Evolutionary conservation across 1,140 invertebrate genomes (phyloP).

Genomic region (Macrosteles quadrilineatus): DNA sequence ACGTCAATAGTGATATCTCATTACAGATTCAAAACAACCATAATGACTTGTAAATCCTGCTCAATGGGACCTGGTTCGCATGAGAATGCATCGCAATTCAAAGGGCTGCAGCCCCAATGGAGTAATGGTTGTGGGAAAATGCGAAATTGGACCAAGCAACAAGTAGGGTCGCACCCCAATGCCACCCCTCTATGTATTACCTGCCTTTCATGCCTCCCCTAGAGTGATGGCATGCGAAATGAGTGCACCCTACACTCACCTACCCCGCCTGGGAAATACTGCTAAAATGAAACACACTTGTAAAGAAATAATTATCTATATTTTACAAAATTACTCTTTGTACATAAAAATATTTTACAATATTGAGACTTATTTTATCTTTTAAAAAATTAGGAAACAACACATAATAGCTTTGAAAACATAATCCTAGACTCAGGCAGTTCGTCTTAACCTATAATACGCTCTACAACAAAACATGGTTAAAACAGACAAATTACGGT

Average conservation of each 20-base stretch:
- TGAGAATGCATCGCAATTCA: too few relatives aligned
- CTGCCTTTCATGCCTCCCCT: neutral
- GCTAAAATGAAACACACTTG: neutral
- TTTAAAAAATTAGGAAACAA: constrained; percentile 24
- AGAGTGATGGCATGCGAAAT: neutral
- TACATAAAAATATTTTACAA: constrained; percentile 24
- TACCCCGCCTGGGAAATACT: neutral
- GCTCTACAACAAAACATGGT: neutral
- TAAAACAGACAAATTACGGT: constrained; percentile 20
- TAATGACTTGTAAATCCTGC: too few relatives aligned
- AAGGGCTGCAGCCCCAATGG: too few relatives aligned
- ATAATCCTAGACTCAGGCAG: neutral
- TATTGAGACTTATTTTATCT: constrained; percentile 20
- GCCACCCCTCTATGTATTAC: neutral
- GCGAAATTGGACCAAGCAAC: neutral
- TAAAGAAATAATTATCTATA: constrained; percentile 26
- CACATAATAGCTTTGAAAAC: neutral
- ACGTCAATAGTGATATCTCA: too few relatives aligned
- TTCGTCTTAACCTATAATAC: constrained; percentile 22
- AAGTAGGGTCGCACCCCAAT: neutral
- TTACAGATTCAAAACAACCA: too few relatives aligned
- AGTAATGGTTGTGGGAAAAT: constrained; percentile 17
- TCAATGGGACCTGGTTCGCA: too few relatives aligned
- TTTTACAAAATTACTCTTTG: constrained; percentile 25
- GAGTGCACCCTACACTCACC: neutral